These are phyloP conservation scores for Cottus gobio DNA, from an alignment of 2,113 vertebrate genomes.

Conservation along the genomic window DNA sequence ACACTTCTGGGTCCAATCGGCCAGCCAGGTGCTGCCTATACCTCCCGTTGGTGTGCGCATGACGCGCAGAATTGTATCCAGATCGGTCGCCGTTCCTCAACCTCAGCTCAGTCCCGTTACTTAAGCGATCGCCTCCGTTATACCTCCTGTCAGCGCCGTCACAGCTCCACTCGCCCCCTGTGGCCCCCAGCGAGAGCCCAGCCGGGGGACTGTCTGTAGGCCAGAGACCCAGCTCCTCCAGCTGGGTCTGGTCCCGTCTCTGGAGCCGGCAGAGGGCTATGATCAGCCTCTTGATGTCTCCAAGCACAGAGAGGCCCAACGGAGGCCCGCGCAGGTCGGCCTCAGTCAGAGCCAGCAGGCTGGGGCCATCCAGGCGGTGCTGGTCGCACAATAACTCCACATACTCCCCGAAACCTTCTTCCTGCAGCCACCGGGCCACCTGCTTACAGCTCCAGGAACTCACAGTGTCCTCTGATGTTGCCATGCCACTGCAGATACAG, in stretches of 20 bases:
- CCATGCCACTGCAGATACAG: constrained; percentile 83
- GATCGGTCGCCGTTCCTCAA: constrained; percentile 83
- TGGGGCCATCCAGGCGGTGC: constrained; percentile 92
- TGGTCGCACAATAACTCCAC: constrained; percentile 89
- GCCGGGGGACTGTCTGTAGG: constrained; percentile 64
- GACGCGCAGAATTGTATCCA: constrained; percentile 77
- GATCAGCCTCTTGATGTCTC: constrained; percentile 94
- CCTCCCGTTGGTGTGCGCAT: constrained; percentile 90
- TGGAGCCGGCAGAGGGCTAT: constrained; percentile 90
- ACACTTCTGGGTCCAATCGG: constrained; percentile 93
- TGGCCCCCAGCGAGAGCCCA: neutral
- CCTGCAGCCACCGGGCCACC: constrained; percentile 91
- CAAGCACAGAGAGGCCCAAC: constrained; percentile 91
- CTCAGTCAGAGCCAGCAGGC: constrained; percentile 92
- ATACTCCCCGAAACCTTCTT: constrained; percentile 92
- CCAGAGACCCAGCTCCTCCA: constrained; percentile 88
- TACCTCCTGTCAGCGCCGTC: constrained; percentile 79
- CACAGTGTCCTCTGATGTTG: constrained; percentile 83
- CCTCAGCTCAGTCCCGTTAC: constrained; percentile 67
- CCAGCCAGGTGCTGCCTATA: constrained; percentile 82
- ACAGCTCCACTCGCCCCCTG: constrained; percentile 25
- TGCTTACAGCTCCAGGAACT: constrained; percentile 89
- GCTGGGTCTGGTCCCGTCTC: constrained; percentile 86
- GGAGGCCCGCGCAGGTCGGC: constrained; percentile 94
- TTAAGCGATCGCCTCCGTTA: constrained; percentile 80